Evolutionary conservation across 1,140 invertebrate genomes (phyloP).

Genomic region (Leptopilina clavipes): DNA sequence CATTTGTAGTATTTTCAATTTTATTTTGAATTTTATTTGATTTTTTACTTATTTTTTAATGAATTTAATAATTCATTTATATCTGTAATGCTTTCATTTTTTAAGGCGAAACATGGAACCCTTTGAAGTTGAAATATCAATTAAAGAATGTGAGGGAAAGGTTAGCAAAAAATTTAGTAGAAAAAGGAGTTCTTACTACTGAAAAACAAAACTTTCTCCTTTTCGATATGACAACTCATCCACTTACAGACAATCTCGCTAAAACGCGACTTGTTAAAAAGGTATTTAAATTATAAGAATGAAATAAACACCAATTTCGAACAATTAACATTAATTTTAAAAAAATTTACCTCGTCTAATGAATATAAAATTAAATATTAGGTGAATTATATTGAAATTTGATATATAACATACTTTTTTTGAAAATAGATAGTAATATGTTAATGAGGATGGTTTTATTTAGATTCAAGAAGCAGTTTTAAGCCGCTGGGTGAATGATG

Average conservation of each 20-base stretch:
- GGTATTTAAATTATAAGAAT: constrained; percentile 73
- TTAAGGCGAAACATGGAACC: constrained; percentile 99
- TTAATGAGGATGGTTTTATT: constrained; percentile 49
- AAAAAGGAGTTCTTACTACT: constrained; percentile 99
- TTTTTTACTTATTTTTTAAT: constrained; percentile 2
- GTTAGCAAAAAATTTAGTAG: constrained; percentile 99
- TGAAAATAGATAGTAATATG: too few relatives aligned
- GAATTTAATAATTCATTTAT: constrained; percentile 1
- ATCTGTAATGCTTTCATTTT: constrained; percentile 41
- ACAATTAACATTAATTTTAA: not conserved
- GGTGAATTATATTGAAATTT: too few relatives aligned
- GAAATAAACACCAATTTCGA: not conserved
- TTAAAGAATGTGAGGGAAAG: constrained; percentile 99
- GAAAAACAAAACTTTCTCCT: constrained; percentile 99
- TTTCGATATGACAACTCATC: constrained; percentile 99
- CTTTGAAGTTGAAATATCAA: constrained; percentile 97
- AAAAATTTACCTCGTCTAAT: too few relatives aligned
- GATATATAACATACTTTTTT: too few relatives aligned
- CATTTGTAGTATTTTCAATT: constrained; percentile 38
- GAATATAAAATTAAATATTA: too few relatives aligned
- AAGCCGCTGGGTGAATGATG: constrained; percentile 97
- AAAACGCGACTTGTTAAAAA: constrained; percentile 98
- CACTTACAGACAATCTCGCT: constrained; percentile 95
- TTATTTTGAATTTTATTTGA: constrained; percentile 32
- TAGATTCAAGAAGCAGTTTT: constrained; percentile 98